Evolutionary conservation across 2,888 invertebrate genomes (phyloP).

Genomic region (Cantharis nigra): DNA sequence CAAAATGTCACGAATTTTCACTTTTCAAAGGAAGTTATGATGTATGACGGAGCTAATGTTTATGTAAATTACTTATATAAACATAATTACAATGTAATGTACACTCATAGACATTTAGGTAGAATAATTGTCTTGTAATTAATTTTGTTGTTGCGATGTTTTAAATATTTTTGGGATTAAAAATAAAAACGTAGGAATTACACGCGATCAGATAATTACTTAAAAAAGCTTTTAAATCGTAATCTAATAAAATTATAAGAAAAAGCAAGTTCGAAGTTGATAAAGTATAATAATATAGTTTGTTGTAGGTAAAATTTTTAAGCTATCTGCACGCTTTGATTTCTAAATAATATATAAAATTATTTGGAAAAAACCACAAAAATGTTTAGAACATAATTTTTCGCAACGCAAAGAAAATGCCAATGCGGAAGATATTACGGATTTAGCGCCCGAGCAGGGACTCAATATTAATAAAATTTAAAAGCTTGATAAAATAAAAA

Average conservation of each 20-base stretch:
- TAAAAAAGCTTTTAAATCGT: neutral
- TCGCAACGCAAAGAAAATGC: neutral
- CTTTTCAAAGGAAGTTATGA: neutral
- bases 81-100: neutral
- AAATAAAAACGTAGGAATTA: neutral
- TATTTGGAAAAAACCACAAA: neutral
- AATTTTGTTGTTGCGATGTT: neutral
- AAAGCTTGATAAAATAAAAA: neutral
- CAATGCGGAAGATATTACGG: neutral
- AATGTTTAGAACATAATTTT: neutral
- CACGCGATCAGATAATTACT: neutral
- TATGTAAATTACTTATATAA: neutral
- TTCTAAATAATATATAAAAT: neutral
- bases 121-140: neutral
- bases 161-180: neutral
- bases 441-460: neutral
- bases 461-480: neutral
- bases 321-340: neutral
- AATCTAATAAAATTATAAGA: neutral
- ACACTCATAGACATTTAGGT: neutral
- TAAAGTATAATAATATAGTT: neutral
- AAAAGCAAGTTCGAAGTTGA: neutral
- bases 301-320: neutral
- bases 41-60: neutral
- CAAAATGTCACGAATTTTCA: conserved; percentile 14